Evolutionary conservation across 2,113 vertebrate genomes (phyloP), one percentile per base, ranked within the genome.

Genomic region (Eleginops maclovinus): DNA sequence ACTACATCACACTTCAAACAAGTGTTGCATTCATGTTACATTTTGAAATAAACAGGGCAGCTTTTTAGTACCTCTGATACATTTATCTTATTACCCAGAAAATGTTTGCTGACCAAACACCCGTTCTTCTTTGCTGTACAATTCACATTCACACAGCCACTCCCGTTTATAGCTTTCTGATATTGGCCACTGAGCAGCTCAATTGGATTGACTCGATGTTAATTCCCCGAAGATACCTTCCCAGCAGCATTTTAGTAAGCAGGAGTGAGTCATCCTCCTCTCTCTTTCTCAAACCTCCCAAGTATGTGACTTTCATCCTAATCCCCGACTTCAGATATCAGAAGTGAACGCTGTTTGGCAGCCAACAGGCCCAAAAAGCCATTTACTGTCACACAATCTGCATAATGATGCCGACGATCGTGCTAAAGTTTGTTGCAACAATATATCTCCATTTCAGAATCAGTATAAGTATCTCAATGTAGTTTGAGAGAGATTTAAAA

Each of bases 331-430:
- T 64, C 49, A 53, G 54, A 70, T 81, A 73, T 64, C 26, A 79
- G 22, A 78, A 72, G 55, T 44, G 15, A 83, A 60, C 26, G 41
- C 49, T 68, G 82, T 79, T 85, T 84, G 86, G 86, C 83, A 89
- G 75, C 59, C 64, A 53, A 64, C 28, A 55, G 66, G 76, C 84
- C 83, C 82, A 81, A 84, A 88, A 87, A 87, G 59, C 67, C 53
- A 28, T 87, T 81, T 74, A 67, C 84, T 82, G 75, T 82, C 77
- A 83, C 41, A 8, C 62, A 49, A 83, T 74, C 89, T 75, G 79
- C 78, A 47, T 50, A 76, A 82, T 68, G 72, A 83, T 43, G 66
- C 77, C 3, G 64, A 41, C 68, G 72, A 36, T 36, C 50, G 24
- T 2, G 51, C 64, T n/a, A 68, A 68, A 69, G 72, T 78, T 78